Conservation (phyloP, 1,140 invertebrate species). For the Brachionus rubens region DNA sequence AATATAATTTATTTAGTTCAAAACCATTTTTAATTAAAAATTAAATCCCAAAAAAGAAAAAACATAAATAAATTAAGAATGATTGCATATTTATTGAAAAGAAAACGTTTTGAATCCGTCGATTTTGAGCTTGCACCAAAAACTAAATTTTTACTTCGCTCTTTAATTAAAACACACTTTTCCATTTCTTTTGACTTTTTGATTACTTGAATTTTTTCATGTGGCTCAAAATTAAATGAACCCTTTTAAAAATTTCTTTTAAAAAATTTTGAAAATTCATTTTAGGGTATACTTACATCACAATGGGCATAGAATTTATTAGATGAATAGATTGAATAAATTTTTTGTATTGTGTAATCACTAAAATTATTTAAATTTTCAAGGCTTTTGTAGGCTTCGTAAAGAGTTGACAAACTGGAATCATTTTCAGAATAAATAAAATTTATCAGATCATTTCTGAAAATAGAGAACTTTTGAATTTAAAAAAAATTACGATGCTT, state of each 20-base stretch:
- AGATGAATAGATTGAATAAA: constrained; percentile 13
- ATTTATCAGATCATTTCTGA: background rate
- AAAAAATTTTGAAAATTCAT: background rate
- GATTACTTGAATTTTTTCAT: background rate
- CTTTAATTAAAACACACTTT: background rate
- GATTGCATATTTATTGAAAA: too few species aligned
- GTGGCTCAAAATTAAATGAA: constrained; percentile 6
- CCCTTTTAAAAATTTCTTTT: background rate
- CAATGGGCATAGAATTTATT: constrained; percentile 11
- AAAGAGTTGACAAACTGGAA: background rate
- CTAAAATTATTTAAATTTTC: background rate
- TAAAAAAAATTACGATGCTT: background rate
- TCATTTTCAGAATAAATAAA: background rate
- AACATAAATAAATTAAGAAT: too few species aligned
- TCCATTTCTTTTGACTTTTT: background rate
- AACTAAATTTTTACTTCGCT: background rate
- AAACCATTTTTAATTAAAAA: too few species aligned
- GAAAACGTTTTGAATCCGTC: background rate
- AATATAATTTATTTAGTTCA: too few species aligned
- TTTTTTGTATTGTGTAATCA: background rate
- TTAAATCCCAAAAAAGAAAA: too few species aligned
- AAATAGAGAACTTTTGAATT: background rate
- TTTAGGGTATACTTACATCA: background rate
- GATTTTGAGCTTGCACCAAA: background rate
- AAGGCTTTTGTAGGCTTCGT: constrained; percentile 9